phyloP scores from a whole-genome alignment of 2,113 vertebrate species.

The Istiophorus platypterus region DNA sequence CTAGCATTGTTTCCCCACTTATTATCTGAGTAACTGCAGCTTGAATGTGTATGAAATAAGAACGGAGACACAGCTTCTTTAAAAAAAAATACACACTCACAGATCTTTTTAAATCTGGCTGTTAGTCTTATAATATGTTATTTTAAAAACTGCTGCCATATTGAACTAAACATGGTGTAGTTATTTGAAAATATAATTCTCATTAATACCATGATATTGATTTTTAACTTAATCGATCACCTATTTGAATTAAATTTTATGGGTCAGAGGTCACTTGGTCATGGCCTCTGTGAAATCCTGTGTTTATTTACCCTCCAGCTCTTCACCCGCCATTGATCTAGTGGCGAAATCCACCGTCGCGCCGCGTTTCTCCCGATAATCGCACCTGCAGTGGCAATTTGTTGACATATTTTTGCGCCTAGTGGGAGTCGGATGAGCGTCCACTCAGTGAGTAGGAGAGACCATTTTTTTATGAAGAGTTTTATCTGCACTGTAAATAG shows the following conservation, averaged over 20 bases:
- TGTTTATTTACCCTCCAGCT: background rate
- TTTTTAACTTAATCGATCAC: too few species aligned
- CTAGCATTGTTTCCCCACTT: too few species aligned
- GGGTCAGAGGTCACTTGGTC: background rate
- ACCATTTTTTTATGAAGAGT: background rate
- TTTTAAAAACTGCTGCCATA: background rate
- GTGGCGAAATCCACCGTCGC: background rate
- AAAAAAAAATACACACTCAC: too few species aligned
- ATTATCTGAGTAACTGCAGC: too few species aligned
- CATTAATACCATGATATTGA: background rate
- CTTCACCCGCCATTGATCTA: background rate
- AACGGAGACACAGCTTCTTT: too few species aligned
- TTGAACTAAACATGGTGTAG: background rate
- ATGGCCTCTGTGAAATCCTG: background rate
- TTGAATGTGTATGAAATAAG: too few species aligned
- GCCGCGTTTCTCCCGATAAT: background rate
- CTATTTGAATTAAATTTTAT: background rate
- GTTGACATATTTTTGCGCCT: conserved; percentile 4
- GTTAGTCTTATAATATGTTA: too few species aligned
- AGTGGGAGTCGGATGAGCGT: background rate
- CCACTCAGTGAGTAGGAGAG: background rate
- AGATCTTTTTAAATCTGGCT: background rate
- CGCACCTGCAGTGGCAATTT: background rate
- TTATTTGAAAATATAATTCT: background rate
- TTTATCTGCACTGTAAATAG: conserved; percentile 24